Evolutionary conservation across 2,797 vertebrate genomes (phyloP).

Genomic region (Odontamblyopus lacepedii): DNA sequence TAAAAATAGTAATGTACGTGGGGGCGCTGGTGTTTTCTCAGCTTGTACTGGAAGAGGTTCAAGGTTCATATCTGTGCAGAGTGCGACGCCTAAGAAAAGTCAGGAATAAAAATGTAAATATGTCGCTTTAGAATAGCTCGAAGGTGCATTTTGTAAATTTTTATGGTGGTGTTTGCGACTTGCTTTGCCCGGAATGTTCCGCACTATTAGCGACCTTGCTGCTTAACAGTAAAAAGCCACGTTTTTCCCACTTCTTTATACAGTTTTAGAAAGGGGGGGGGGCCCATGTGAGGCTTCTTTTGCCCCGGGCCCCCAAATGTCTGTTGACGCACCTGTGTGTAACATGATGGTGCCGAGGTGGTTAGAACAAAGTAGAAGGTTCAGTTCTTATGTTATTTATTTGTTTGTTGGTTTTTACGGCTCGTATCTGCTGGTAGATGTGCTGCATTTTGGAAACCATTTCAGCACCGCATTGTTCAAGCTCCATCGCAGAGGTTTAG

Average conservation of each 20-base stretch:
- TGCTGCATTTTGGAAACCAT: no score
- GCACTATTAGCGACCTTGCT: background rate
- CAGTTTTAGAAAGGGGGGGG: no score
- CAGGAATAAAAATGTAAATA: background rate
- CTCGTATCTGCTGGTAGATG: no score
- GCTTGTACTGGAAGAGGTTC: background rate
- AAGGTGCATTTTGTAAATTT: background rate
- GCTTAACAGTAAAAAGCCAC: background rate
- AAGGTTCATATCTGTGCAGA: background rate
- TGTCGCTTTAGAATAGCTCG: no score
- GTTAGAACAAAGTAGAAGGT: no score
- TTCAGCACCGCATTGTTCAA: background rate
- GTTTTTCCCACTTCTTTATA: no score
- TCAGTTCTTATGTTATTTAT: no score
- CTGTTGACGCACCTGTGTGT: no score
- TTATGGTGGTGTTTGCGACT: background rate
- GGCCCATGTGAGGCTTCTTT: no score
- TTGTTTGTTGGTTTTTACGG: no score
- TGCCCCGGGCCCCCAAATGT: no score
- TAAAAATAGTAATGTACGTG: background rate
- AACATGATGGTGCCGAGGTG: no score
- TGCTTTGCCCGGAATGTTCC: background rate
- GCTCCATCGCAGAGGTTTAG: background rate
- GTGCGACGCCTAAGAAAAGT: background rate
- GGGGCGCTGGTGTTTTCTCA: background rate